These are phyloP conservation scores for Microcebus ravelobensis DNA, from an alignment of 2,113 vertebrate genomes.

Conservation along the genomic window DNA sequence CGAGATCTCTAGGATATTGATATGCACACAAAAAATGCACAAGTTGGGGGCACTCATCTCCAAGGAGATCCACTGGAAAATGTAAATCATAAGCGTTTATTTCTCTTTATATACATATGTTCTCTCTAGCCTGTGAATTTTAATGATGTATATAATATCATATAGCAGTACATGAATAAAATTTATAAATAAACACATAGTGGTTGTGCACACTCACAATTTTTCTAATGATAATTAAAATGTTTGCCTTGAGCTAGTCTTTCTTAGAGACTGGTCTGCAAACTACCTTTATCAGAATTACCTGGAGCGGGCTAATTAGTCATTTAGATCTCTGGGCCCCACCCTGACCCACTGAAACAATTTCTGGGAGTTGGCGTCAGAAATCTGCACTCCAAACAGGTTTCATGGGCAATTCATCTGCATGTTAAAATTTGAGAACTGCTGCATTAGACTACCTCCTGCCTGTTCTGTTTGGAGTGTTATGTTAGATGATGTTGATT, in stretches of 20 bases:
- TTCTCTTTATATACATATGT: background rate
- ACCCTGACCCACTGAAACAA: fast-evolving
- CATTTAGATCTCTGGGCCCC: background rate
- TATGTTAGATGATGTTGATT: background rate
- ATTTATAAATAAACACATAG: background rate
- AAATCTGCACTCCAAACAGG: background rate
- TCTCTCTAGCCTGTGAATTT: background rate
- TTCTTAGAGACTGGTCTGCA: background rate
- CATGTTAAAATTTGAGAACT: background rate
- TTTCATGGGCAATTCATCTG: background rate
- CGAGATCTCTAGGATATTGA: background rate
- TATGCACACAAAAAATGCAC: background rate
- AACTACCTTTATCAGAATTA: background rate
- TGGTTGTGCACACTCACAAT: background rate
- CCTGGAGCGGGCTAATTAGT: background rate
- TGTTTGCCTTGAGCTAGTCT: background rate
- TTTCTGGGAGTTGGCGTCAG: background rate
- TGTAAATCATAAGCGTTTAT: background rate
- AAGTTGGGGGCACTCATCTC: background rate
- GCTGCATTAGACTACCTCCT: background rate
- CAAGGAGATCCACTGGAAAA: background rate
- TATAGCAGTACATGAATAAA: background rate
- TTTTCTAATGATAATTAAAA: background rate
- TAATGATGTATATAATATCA: background rate
- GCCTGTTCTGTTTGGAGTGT: no score